Base-by-base conservation (phyloP, 2,888 invertebrate genomes). In the Ophion slaviceki region DNA sequence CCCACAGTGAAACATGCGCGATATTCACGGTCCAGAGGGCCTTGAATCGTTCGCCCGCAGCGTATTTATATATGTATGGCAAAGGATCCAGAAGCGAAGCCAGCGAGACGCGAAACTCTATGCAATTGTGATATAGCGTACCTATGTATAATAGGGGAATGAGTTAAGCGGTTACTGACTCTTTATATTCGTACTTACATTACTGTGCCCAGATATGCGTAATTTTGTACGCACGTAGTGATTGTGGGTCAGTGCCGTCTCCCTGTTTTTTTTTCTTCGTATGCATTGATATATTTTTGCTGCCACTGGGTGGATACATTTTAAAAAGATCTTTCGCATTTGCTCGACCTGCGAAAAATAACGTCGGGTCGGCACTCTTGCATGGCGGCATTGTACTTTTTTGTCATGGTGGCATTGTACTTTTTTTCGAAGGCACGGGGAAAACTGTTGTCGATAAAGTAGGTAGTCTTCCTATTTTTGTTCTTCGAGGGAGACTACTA, bases 131-230 rank as follows among this genome's bases (percentile, higher is more conserved):
- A 72, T 80, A 85, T 83, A 8, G 62, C 53, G 6, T 68, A n/a
- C n/a, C n/a, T n/a, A 86, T 81, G 74, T 77, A 90, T 91, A 92
- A 89, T 87, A 90, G 87, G 87, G 85, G 91, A 92, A 92, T 92
- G 91, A 91, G 89, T 92, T 92, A 92, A 91, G 89, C 91, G 92
- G 92, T 92, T 92, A 91, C 90, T 92, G 92, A 91, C 93, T 92
- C 90, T 90, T 90, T 68, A 76, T 78, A 74, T 64, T 40, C 64
- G 28, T 74, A 53, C 62, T 28, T 70, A 24, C 68, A 28, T 67
- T 61, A 20, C 53, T 53, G 53, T 36, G 40, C 62, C 47, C 66
- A 20, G 53, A 62, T 62, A 61, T 28, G 28, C 17, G 17, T 24
- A 10, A 36, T 47, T 40, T n/a, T 80, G 36, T 68, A 64, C 87